Evolutionary conservation across 2,113 vertebrate species (phyloP).

Genomic region (Lucifuga dentata): DNA sequence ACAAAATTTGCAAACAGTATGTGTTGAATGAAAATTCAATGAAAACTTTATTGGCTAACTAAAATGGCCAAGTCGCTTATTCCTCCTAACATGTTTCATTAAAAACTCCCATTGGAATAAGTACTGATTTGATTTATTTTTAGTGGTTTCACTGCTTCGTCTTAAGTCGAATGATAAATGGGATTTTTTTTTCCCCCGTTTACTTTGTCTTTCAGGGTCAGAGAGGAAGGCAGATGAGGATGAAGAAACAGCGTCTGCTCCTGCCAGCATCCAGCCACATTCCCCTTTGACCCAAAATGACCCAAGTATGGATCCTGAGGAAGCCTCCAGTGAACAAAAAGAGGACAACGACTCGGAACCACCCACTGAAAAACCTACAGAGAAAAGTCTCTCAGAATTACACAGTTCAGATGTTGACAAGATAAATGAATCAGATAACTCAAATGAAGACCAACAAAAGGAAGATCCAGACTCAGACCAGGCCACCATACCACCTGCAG

Average conservation of each 20-base stretch:
- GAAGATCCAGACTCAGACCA: no score
- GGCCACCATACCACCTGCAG: no score
- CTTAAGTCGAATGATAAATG: no score
- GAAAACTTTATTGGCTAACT: no score
- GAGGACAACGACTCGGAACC: neutral
- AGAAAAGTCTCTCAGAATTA: neutral
- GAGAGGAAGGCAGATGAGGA: neutral
- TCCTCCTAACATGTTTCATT: no score
- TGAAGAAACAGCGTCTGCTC: neutral
- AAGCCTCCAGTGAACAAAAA: neutral
- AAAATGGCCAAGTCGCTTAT: no score
- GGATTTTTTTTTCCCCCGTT: neutral
- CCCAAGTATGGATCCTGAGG: neutral
- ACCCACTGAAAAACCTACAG: neutral
- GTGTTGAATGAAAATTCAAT: no score
- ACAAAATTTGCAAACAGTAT: no score
- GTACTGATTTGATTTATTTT: no score
- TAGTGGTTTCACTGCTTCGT: no score
- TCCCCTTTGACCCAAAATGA: neutral
- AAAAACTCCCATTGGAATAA: no score
- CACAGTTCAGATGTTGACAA: fast-evolving
- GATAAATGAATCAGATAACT: fast-evolving
- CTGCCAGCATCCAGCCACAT: neutral
- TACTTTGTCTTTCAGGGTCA: slow-evolving; percentile 29
- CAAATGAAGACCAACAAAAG: no score